Evolutionary conservation across 2,888 invertebrate species (phyloP).

Genomic region (Drosophila paucipuncta): DNA sequence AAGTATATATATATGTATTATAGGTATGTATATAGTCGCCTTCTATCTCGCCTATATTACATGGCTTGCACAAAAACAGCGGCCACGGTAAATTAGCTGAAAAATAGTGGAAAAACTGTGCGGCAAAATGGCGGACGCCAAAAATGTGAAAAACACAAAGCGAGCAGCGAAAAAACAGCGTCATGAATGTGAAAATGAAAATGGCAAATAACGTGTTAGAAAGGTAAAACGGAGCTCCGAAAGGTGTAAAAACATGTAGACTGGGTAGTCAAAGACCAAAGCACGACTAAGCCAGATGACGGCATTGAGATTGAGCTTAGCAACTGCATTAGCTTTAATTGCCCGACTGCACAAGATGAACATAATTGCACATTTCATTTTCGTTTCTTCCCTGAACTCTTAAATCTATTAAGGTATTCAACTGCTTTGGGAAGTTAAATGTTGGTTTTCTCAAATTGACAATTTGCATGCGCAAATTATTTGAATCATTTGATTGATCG

Average conservation of each 20-base stretch:
- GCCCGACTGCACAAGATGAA: neutral
- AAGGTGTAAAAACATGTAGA: conserved; percentile 36
- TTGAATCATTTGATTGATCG: neutral
- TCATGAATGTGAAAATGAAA: conserved; percentile 49
- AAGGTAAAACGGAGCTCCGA: conserved; percentile 48
- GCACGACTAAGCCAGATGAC: conserved; percentile 61
- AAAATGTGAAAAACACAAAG: conserved; percentile 56
- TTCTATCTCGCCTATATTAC: neutral
- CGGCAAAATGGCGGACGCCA: conserved; percentile 75
- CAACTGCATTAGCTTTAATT: conserved; percentile 65
- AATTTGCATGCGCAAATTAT: neutral
- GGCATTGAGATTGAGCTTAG: conserved; percentile 57
- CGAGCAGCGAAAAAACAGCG: conserved; percentile 39
- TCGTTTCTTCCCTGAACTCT: neutral
- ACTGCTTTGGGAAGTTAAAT: neutral
- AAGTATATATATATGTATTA: conserved; percentile 8
- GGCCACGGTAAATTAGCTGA: conserved; percentile 75
- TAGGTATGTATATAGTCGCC: neutral
- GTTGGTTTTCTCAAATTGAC: neutral
- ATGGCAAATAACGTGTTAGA: conserved; percentile 49
- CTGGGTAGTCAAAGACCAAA: neutral
- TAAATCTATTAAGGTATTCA: neutral
- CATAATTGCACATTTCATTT: neutral
- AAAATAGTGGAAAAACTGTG: conserved; percentile 73
- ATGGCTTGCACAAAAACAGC: conserved; percentile 67